Base-by-base conservation (phyloP, 2,888 invertebrate species). In the Suillia variegata region DNA sequence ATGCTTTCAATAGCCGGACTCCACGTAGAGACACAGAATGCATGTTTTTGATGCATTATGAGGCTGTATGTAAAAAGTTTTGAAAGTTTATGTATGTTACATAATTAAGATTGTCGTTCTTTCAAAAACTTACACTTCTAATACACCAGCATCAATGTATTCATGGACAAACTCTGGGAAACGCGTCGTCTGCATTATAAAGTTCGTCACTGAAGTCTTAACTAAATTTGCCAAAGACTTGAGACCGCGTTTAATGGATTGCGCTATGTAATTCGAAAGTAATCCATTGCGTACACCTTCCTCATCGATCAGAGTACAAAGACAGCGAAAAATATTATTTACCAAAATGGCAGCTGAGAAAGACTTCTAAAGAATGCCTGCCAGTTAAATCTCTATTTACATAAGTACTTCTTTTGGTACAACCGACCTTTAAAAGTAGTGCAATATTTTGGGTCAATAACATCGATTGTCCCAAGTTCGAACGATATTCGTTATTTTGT, bases 1-100 rank as follows among this genome's bases (percentile, higher is more conserved):
- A 89, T 84, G 0, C 85, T 82, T 52, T 88, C 86, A 10, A 88
- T 79, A 0, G 88, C 87, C 0, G 84, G 80, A 59, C 85, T 84
- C 88, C 88, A 88, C 1, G 85, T 85, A 1, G 85, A 80, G 15
- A 88, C 84, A 24, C 83, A 69, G 26, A 71, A 71, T 1, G 76
- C 68, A 48, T 77, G 70, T 45, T 76, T 73, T 56, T 77, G 74
- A 61, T 72, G 68, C 12, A 68, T 22, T 52, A 80, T 66, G n/a
- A n/a, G n/a, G n/a, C n/a, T n/a, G n/a, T n/a, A n/a, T n/a, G n/a
- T n/a, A n/a, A n/a, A n/a, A n/a, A n/a, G n/a, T n/a, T n/a, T n/a
- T n/a, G n/a, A n/a, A n/a, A n/a, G n/a, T n/a, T n/a, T n/a, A n/a
- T n/a, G n/a, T n/a, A n/a, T n/a, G n/a, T n/a, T n/a, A n/a, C n/a